Conservation (phyloP, 2,888 invertebrate genomes). For the Mycogona germanica region DNA sequence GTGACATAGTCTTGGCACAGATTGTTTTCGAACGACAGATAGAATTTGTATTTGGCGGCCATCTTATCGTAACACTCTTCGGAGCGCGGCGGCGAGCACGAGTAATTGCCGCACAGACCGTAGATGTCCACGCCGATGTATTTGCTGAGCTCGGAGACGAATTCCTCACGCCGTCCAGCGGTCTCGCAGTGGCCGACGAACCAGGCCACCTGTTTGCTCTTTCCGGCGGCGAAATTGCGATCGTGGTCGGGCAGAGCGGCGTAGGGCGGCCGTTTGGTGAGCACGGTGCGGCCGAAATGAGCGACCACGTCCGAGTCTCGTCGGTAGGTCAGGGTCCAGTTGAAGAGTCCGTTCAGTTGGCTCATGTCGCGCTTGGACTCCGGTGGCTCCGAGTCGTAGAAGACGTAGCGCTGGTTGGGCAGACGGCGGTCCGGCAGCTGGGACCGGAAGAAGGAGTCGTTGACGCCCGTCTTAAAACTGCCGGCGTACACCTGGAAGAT, state of each 20-base stretch:
- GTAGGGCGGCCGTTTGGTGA: neutral
- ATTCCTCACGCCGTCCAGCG: conserved; percentile 22
- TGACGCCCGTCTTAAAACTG: neutral
- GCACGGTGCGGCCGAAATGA: conserved; percentile 4
- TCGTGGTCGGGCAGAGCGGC: neutral
- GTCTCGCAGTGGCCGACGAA: conserved; percentile 26
- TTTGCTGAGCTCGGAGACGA: conserved; percentile 23
- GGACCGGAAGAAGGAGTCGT: neutral
- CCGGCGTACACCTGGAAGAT: conserved; percentile 4
- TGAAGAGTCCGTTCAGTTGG: conserved; percentile 12
- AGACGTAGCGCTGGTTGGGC: conserved; percentile 11
- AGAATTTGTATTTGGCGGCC: conserved; percentile 27
- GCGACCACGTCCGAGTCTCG: conserved; percentile 10
- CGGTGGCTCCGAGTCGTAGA: conserved; percentile 9
- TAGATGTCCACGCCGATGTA: conserved; percentile 25
- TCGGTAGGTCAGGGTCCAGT: conserved; percentile 20
- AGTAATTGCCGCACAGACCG: conserved; percentile 24
- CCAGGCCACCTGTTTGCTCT: conserved; percentile 26
- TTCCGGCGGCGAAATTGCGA: conserved; percentile 6
- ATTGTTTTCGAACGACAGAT: conserved; percentile 29
- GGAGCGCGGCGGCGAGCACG: conserved; percentile 18
- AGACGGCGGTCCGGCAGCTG: conserved; percentile 3
- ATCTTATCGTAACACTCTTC: conserved; percentile 2
- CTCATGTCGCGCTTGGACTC: neutral
- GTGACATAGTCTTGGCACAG: conserved; percentile 31